Evolutionary conservation across 2,113 vertebrate species (phyloP).

Genomic region (Pituophis catenifer): DNA sequence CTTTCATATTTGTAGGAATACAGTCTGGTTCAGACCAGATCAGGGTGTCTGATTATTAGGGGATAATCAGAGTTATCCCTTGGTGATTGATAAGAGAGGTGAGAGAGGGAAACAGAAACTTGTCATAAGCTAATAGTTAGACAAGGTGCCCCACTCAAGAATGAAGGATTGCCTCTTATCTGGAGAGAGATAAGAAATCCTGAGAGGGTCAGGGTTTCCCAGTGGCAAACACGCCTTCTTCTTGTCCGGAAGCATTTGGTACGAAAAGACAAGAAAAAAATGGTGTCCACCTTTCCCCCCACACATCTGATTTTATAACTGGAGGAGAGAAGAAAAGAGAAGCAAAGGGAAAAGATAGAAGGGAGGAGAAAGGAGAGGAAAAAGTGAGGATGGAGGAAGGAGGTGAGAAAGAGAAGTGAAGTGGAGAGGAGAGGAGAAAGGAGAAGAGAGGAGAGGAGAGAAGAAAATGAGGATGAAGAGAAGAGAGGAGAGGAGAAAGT

Average conservation of each 20-base stretch:
- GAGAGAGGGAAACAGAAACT: slow-evolving; percentile 68
- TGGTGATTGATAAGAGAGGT: slow-evolving; percentile 82
- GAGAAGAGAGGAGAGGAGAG: too few relatives aligned
- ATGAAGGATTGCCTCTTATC: slow-evolving; percentile 77
- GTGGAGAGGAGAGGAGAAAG: too few relatives aligned
- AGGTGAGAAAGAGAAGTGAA: too few relatives aligned
- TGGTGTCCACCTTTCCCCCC: neutral
- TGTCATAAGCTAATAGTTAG: slow-evolving; percentile 76
- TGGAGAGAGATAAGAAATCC: slow-evolving; percentile 76
- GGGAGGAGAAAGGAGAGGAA: neutral
- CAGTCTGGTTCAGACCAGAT: slow-evolving; percentile 62
- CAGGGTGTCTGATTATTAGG: slow-evolving; percentile 55
- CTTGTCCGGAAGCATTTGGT: slow-evolving; percentile 34
- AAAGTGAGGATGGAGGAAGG: neutral
- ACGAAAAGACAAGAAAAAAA: neutral
- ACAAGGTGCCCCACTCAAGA: slow-evolving; percentile 69
- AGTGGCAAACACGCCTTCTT: slow-evolving; percentile 12
- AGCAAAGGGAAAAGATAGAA: neutral
- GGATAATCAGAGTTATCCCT: slow-evolving; percentile 82
- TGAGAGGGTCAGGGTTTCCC: slow-evolving; percentile 70
- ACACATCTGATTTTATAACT: neutral
- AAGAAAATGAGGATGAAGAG: too few relatives aligned
- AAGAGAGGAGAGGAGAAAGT: too few relatives aligned
- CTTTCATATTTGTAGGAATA: slow-evolving; percentile 56
- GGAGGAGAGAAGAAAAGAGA: neutral